These are phyloP conservation scores for Oostethus manadensis DNA, from an alignment of 2,113 vertebrate genomes.

Conservation along the genomic window DNA sequence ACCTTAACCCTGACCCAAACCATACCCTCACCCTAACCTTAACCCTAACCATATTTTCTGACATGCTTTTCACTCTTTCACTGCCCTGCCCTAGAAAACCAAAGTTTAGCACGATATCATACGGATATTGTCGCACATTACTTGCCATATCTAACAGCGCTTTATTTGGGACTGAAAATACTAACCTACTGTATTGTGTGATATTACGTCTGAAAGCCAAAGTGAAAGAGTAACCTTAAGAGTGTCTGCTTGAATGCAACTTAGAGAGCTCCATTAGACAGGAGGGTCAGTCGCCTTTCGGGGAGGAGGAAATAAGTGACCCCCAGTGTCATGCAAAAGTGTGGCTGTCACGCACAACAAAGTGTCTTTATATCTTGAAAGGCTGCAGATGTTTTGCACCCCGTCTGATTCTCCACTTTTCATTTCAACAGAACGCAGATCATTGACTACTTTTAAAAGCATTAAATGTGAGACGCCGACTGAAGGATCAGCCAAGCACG, in stretches of 20 bases:
- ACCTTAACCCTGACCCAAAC: no score
- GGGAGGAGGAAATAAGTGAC: slow-evolving; percentile 13
- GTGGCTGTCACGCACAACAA: slow-evolving; percentile 24
- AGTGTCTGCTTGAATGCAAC: slow-evolving; percentile 10
- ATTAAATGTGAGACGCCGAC: slow-evolving; percentile 36
- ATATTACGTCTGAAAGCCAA: no score
- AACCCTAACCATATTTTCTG: no score
- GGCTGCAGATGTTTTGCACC: slow-evolving; percentile 25
- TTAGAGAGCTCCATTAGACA: slow-evolving; percentile 36
- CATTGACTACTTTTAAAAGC: slow-evolving; percentile 21
- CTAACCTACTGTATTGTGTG: no score
- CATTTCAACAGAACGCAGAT: slow-evolving; percentile 30
- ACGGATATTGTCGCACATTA: no score
- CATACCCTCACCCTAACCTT: no score
- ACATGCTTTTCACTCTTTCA: no score
- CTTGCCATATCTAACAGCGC: neutral
- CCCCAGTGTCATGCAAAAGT: neutral
- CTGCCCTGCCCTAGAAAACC: no score
- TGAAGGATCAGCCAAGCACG: slow-evolving; percentile 19
- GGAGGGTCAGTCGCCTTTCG: slow-evolving; percentile 24
- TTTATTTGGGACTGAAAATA: slow-evolving; percentile 10
- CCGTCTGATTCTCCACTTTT: slow-evolving; percentile 22
- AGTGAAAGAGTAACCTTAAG: no score
- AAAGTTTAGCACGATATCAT: no score
- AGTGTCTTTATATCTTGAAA: slow-evolving; percentile 40